These are phyloP conservation scores for Eupeodes latifasciatus DNA, from an alignment of 2,888 invertebrate genomes.

Conservation along the genomic window DNA sequence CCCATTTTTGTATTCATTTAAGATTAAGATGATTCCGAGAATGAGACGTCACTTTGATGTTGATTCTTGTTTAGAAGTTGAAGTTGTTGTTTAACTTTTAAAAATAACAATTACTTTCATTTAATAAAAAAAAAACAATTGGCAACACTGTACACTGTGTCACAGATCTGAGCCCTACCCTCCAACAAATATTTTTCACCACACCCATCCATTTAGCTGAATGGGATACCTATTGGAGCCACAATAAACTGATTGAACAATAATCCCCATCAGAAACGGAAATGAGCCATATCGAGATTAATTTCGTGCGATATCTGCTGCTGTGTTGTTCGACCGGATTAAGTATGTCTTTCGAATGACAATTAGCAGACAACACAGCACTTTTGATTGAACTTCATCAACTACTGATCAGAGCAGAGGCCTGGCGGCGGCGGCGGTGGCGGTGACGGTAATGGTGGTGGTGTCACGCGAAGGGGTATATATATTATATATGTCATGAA, in stretches of 20 bases:
- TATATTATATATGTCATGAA: not conserved
- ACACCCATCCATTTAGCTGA: constrained; percentile 63
- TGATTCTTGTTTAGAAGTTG: too few species aligned
- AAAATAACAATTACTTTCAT: too few species aligned
- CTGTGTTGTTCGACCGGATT: constrained; percentile 51
- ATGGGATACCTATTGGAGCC: constrained; percentile 48
- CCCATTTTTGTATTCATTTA: too few species aligned
- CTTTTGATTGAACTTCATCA: constrained; percentile 33
- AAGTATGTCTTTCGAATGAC: constrained; percentile 69
- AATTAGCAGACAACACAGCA: constrained; percentile 68
- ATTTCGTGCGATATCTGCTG: constrained; percentile 71
- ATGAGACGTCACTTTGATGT: too few species aligned
- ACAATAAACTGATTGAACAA: constrained; percentile 37
- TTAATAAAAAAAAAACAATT: not conserved
- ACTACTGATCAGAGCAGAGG: not conserved
- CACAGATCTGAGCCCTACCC: constrained; percentile 49
- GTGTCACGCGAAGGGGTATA: not conserved
- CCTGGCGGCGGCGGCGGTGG: not conserved
- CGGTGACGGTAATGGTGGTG: not conserved
- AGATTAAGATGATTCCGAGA: too few species aligned
- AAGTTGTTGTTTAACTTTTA: too few species aligned
- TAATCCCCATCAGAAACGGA: constrained; percentile 62
- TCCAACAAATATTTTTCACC: constrained; percentile 11
- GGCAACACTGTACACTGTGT: constrained; percentile 25
- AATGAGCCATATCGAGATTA: constrained; percentile 72